Percentiles rank a stretch among this genome's conserved stretches.
These are phyloP conservation scores for Diaphora mendica DNA, from an alignment of 2,888 invertebrate species.

Conservation along the genomic window DNA sequence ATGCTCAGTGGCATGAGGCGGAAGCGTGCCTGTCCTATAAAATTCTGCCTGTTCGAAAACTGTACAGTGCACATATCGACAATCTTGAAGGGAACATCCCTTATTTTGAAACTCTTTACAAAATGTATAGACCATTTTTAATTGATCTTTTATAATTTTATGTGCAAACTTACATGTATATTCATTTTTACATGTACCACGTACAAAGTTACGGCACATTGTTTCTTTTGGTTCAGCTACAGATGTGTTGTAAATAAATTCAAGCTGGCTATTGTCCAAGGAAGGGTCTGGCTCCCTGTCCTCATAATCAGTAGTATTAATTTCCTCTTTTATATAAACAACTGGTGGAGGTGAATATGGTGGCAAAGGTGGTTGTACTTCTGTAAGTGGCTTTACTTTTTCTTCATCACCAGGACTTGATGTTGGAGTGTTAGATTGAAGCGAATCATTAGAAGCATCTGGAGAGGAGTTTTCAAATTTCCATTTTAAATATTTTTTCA, in stretches of 20 bases:
- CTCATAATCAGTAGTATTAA: not conserved
- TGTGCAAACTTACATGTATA: not conserved
- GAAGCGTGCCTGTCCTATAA: not conserved
- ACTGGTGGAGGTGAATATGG: not conserved
- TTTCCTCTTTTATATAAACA: not conserved
- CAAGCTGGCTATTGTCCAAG: not conserved
- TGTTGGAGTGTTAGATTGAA: no score
- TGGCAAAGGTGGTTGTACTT: not conserved
- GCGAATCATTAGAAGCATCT: not conserved
- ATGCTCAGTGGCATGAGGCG: not conserved
- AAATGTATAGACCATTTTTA: not conserved
- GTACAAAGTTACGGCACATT: conserved; percentile 6
- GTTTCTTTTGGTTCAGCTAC: not conserved
- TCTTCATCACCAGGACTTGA: not conserved
- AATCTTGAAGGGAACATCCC: not conserved
- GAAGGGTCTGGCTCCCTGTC: not conserved
- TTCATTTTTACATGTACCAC: not conserved
- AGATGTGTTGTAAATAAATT: not conserved
- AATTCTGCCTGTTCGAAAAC: not conserved
- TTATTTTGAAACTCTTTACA: conserved; percentile 2
- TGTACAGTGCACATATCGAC: conserved; percentile 5
- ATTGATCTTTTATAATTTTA: not conserved
- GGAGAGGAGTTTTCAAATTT: not conserved
- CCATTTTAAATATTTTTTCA: not conserved
- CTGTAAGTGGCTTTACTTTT: not conserved